A percentile compares a stretch with the other conserved stretches of the same genome.
Conservation (phyloP, 2,113 vertebrate genomes). For the Telmatochromis bifrenatus region DNA sequence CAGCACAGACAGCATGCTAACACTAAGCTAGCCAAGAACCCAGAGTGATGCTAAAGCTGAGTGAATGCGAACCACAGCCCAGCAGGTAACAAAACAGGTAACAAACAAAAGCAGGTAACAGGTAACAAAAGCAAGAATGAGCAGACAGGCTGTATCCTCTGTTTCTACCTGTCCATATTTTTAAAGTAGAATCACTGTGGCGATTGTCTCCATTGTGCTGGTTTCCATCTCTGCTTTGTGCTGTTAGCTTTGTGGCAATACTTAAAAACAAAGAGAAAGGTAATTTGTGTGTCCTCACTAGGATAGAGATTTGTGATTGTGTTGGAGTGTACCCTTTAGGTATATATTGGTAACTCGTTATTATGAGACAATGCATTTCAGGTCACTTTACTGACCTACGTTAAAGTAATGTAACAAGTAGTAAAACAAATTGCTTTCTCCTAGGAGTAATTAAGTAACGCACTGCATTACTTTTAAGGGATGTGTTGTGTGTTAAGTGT, state of each 20-base stretch:
- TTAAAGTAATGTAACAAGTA: background rate
- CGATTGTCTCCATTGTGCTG: background rate
- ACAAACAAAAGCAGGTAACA: background rate
- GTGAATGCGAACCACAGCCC: background rate
- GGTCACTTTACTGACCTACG: background rate
- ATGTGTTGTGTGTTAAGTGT: background rate
- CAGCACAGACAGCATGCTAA: background rate
- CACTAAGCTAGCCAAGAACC: background rate
- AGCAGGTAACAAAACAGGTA: background rate
- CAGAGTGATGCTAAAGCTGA: background rate
- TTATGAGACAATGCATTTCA: background rate
- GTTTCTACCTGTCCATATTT: background rate
- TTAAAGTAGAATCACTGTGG: background rate
- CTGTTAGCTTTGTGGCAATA: background rate
- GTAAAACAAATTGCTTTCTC: background rate
- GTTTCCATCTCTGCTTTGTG: background rate
- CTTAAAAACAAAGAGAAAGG: background rate
- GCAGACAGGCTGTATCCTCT: background rate
- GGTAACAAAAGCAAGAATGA: background rate
- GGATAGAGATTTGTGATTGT: background rate
- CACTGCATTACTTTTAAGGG: background rate
- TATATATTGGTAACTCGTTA: background rate
- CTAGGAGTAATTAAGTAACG: background rate
- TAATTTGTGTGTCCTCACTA: background rate
- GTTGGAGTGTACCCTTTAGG: background rate